Base-by-base conservation (phyloP, 2,888 invertebrate genomes). In the Zonitis immaculata region DNA sequence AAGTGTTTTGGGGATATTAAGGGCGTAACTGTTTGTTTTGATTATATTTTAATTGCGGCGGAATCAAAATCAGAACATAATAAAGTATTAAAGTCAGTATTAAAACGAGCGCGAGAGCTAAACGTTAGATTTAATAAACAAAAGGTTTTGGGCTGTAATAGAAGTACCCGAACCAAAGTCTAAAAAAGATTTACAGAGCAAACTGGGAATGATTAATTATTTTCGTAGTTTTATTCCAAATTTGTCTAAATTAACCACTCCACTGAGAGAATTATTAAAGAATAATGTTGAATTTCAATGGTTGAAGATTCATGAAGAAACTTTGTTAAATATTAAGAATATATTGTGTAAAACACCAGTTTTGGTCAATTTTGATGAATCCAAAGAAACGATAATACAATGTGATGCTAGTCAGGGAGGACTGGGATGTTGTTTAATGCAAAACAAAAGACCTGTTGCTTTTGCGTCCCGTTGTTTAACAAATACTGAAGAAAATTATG, bases 401-500 rank as follows among this genome's bases (percentile, higher is more conserved):
- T n/a, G n/a, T n/a, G n/a, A n/a, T n/a, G n/a, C n/a, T n/a, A n/a
- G n/a, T n/a, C n/a, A n/a, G n/a, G n/a, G n/a, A n/a, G n/a, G n/a
- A n/a, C n/a, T 11, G 6, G 11, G 7, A 1, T 20, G 11, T n/a
- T 6, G 20, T 6, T 44, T 28, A 11, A 11, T 28, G 14, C 59
- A 60, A 32, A 16, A 49, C 4, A 47, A 54, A 44, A 46, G 35
- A 30, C 59, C 60, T 8, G 49, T 60, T 18, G 45, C 55, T n/a
- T 62, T 56, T 58, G 55, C 54, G n/a, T 59, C 57, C 3, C n/a
- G 49, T 25, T 44, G 53, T 26, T 44, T 62, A 20, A 54, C 43
- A 7, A 12, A 46, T 8, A 30, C 51, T 20, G 59, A 62, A 47
- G 25, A 48, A 45, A 25, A 51, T 16, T 63, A 58, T 42, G 46